Conservation (phyloP, 2,888 invertebrate species). For the Cheilosia vulpina region DNA sequence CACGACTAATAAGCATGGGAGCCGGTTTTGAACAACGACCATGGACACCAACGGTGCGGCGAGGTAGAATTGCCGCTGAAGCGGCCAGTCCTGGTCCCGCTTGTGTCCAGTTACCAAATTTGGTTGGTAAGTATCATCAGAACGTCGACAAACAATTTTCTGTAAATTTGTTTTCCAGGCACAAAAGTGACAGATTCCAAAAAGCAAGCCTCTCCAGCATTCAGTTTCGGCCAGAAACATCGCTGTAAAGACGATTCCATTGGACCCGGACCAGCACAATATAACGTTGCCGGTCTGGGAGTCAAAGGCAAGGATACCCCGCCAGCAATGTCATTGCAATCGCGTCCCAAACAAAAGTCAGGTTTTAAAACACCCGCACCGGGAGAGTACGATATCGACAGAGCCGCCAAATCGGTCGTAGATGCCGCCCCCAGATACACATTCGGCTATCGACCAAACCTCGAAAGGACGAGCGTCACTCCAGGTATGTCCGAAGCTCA, state of each 20-base stretch:
- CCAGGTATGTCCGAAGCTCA: slow-evolving; percentile 85
- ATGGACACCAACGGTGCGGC: slow-evolving; percentile 95
- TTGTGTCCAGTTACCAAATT: slow-evolving; percentile 91
- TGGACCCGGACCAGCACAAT: slow-evolving; percentile 95
- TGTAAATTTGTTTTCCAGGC: slow-evolving; percentile 84
- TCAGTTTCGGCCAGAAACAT: slow-evolving; percentile 89
- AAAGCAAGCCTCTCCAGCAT: slow-evolving; percentile 91
- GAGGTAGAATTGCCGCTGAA: slow-evolving; percentile 95
- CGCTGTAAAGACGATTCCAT: slow-evolving; percentile 85
- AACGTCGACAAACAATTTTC: background rate
- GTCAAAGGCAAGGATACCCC: slow-evolving; percentile 92
- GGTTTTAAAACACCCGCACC: slow-evolving; percentile 91
- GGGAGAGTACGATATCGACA: slow-evolving; percentile 94
- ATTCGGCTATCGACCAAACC: slow-evolving; percentile 88
- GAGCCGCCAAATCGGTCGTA: slow-evolving; percentile 85
- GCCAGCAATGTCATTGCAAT: slow-evolving; percentile 91
- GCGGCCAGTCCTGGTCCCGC: slow-evolving; percentile 94
- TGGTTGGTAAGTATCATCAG: slow-evolving; percentile 87
- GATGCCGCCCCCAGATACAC: slow-evolving; percentile 88
- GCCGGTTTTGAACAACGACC: slow-evolving; percentile 91
- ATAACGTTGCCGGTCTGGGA: slow-evolving; percentile 93
- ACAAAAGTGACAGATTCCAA: slow-evolving; percentile 91
- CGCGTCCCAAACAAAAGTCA: slow-evolving; percentile 85
- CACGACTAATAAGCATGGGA: slow-evolving; percentile 80
- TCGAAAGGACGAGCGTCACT: slow-evolving; percentile 86